Conservation (phyloP, 2,113 vertebrate genomes). For the Microcebus jonahi region DNA sequence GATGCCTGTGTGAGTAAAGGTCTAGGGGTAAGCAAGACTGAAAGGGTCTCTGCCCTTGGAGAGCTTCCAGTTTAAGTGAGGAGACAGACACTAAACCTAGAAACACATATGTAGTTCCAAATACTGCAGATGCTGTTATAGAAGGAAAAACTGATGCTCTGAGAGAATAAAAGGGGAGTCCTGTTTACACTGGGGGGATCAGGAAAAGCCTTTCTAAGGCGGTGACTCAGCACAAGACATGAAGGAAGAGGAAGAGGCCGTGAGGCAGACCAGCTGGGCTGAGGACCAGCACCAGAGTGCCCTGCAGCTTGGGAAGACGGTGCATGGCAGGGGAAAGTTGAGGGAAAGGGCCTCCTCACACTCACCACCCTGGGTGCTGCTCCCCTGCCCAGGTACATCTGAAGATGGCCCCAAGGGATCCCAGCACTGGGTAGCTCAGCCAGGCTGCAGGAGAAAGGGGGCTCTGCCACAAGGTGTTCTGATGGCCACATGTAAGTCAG, state of each 20-base stretch:
- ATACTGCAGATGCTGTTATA: not conserved
- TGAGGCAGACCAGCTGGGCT: not conserved
- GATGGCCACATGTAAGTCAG: not conserved
- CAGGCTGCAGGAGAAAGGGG: not conserved
- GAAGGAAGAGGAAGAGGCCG: not conserved
- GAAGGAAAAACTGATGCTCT: not conserved
- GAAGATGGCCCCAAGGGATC: not conserved
- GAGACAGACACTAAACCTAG: not conserved
- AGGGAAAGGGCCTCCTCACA: not conserved
- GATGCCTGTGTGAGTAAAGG: not conserved
- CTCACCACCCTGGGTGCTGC: not conserved
- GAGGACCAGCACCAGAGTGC: not conserved
- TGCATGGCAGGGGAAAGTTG: rapidly evolving
- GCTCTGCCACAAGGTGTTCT: too few species aligned
- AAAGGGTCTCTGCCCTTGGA: not conserved
- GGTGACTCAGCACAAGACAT: not conserved
- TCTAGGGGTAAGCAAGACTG: not conserved
- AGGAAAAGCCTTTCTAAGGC: not conserved
- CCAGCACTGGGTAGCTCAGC: rapidly evolving
- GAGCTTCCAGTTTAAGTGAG: not conserved
- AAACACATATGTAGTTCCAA: rapidly evolving
- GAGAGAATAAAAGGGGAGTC: not conserved
- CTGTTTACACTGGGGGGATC: not conserved
- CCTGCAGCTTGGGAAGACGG: too few species aligned
- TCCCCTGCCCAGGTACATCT: not conserved